A percentile compares a stretch with the other conserved stretches of the same genome.
phyloP scores from a whole-genome alignment of 2,797 vertebrate species.

The Hippopotamyrus pictus region DNA sequence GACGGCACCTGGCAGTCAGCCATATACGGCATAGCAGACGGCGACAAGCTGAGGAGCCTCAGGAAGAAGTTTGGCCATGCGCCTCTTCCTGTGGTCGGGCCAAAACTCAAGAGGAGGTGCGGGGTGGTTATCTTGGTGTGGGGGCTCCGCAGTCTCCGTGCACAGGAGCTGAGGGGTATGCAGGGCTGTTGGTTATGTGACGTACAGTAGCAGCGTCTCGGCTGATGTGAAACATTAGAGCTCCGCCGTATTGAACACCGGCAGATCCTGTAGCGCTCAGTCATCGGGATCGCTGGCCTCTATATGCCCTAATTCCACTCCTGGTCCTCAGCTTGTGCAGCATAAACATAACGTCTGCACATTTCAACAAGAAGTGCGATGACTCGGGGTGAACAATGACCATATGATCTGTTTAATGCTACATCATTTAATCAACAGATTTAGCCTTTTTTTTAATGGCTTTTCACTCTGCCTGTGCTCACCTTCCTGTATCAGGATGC shows the following conservation, averaged over 20 bases:
- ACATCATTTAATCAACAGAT: neutral
- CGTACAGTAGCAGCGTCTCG: neutral
- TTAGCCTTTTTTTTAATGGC: neutral
- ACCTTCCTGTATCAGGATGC: neutral
- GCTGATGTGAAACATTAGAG: neutral
- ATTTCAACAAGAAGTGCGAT: neutral
- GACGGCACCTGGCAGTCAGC: conserved; percentile 95
- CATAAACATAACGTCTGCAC: neutral
- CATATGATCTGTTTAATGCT: neutral
- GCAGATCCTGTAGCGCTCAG: neutral
- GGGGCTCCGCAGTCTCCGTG: neutral
- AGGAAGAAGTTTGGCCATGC: conserved; percentile 73
- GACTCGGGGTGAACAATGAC: neutral
- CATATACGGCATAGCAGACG: conserved; percentile 74
- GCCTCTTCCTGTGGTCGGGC: conserved; percentile 73
- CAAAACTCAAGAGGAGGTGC: conserved; percentile 83
- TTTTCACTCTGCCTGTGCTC: neutral
- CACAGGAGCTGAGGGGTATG: neutral
- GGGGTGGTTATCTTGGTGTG: neutral
- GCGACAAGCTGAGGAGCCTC: conserved; percentile 66
- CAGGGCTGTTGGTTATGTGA: neutral
- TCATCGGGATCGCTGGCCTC: neutral
- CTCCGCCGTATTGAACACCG: neutral
- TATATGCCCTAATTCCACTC: neutral
- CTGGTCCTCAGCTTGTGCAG: conserved; percentile 5